Conservation (phyloP, 2,888 invertebrate genomes). For the Hypercompe scribonia region DNA sequence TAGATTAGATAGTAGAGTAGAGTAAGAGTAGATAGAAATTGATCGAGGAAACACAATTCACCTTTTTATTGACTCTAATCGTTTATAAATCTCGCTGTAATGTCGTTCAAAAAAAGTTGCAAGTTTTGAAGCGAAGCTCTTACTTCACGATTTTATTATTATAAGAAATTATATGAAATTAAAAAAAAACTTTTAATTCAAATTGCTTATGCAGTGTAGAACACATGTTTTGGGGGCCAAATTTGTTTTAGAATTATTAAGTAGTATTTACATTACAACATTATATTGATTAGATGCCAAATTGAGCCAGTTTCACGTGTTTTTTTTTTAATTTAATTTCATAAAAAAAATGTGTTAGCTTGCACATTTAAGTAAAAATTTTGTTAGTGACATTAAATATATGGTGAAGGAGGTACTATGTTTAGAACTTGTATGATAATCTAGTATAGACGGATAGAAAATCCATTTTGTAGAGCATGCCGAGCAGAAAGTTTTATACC, state of each 20-base stretch:
- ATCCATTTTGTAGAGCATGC: too few species aligned
- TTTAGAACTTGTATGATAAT: not conserved
- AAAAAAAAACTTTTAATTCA: not conserved
- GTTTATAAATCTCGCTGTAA: too few species aligned
- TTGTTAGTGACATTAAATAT: not conserved
- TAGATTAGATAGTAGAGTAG: too few species aligned
- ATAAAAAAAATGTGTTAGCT: not conserved
- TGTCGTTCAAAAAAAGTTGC: too few species aligned
- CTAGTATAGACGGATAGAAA: not conserved
- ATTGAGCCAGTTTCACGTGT: slow-evolving; percentile 37
- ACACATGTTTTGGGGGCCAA: not conserved
- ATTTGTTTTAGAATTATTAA: not conserved
- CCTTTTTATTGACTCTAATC: too few species aligned
- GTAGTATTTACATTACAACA: not conserved
- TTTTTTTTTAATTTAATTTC: not conserved
- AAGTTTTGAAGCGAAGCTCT: too few species aligned
- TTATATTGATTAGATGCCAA: not conserved
- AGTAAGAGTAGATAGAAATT: too few species aligned
- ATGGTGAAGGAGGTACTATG: not conserved
- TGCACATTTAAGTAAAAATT: not conserved
- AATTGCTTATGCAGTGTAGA: not conserved
- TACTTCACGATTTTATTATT: not conserved
- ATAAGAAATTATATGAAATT: not conserved
- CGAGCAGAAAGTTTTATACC: too few species aligned
- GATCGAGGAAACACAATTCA: too few species aligned